Evolutionary conservation across 2,888 invertebrate species (phyloP), one percentile per base, ranked within the genome.

Genomic region (Nomada lathburiana): DNA sequence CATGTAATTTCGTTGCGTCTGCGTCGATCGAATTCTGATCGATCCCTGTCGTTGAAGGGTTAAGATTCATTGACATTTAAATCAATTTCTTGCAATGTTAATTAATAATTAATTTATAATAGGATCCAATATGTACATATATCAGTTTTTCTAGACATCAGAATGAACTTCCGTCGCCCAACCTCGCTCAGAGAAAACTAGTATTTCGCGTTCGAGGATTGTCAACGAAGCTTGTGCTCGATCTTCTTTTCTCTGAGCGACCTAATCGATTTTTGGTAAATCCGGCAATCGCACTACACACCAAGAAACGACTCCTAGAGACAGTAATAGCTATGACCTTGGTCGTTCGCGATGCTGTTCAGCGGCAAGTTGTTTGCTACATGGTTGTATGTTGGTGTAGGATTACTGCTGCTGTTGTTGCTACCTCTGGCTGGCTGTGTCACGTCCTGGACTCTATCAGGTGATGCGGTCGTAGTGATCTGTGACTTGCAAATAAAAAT

Each of bases 321-420:
- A 89, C 88, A 89, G 86, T 89, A 89, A 87, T 86, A 89, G 87
- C 83, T 87, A 89, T 89, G 89, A 93, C 95, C 95, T 93, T 94
- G 94, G 91, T 95, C 95, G 86, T 93, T 94, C 76, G 94, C 92
- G 85, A 94, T 92, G 90, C 92, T 93, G 83, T 94, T 94, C 71
- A 95, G 91, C 74, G 94, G 94, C 36, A 94, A 94, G 89, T 94
- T 95, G 90, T 94, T 95, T 86, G 94, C 92, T 64, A 95, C 92
- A 57, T 94, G 94, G 85, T 91, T 92, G 88, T 92, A 94, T 65
- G 89, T 75, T 59, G 89, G 79, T 50, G 89, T 89, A 64, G 86
- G 88, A 67, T 88, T 88, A 83, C 81, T 89, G 84, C 87, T 89
- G 71, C 87, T 89, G 80, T 89, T 89, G 76, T 91, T 92, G 68